A percentile compares a stretch with the other conserved stretches of the same genome.
Evolutionary conservation across 2,113 vertebrate species (phyloP).

Genomic region (Recurvirostra avosetta): DNA sequence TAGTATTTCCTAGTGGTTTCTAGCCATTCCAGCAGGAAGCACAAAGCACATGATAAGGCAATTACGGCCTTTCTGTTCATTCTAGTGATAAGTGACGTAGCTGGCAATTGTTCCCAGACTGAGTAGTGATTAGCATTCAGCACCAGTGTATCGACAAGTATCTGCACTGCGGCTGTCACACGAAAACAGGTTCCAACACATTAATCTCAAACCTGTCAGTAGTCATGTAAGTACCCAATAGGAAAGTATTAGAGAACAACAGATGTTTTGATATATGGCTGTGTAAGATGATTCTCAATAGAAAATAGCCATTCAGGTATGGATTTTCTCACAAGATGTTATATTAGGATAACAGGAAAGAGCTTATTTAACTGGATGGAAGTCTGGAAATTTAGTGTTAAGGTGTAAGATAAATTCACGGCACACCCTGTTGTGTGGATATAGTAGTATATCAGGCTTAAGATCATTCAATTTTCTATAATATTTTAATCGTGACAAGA

Average conservation of each 20-base stretch:
- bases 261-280: background rate
- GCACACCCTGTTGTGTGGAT: background rate
- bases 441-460: background rate
- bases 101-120: slow-evolving; percentile 45
- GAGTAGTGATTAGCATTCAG: slow-evolving; percentile 58
- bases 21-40: background rate
- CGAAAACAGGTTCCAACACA: slow-evolving; percentile 36
- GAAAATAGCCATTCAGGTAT: background rate
- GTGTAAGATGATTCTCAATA: background rate
- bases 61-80: slow-evolving; percentile 31
- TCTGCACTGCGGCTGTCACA: slow-evolving; percentile 39
- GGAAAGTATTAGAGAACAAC: background rate
- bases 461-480: background rate
- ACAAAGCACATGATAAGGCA: slow-evolving; percentile 6
- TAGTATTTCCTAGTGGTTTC: slow-evolving; percentile 17
- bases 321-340: background rate
- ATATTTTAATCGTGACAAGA: background rate
- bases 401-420: background rate
- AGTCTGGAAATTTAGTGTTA: background rate
- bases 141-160: slow-evolving; percentile 28
- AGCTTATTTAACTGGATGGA: background rate
- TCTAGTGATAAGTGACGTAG: slow-evolving; percentile 20
- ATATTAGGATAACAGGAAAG: background rate
- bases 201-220: slow-evolving; percentile 19
- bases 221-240: background rate